Conservation (phyloP, 2,888 invertebrate genomes). For the Blastobasis lacticolella region DNA sequence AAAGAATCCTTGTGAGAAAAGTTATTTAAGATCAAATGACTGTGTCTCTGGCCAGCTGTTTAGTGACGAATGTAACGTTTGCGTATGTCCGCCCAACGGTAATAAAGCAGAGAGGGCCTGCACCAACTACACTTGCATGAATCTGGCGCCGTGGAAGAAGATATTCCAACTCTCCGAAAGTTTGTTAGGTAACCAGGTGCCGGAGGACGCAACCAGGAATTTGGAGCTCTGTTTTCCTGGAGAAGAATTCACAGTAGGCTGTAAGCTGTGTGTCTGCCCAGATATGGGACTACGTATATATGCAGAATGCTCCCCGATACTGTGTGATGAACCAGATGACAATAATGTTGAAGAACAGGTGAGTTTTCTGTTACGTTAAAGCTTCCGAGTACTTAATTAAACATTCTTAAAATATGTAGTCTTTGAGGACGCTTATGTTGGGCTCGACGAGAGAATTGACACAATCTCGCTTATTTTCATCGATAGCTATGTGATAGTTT, state of each 20-base stretch:
- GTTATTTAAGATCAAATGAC: constrained; percentile 37
- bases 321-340: constrained; percentile 26
- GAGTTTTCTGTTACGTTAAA: neutral
- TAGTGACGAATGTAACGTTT: constrained; percentile 57
- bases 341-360: constrained; percentile 4
- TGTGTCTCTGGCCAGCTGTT: constrained; percentile 53
- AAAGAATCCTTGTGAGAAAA: constrained; percentile 50
- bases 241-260: constrained; percentile 51
- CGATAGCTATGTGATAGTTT: too few species aligned
- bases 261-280: constrained; percentile 58
- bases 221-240: constrained; percentile 58
- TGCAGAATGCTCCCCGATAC: constrained; percentile 39
- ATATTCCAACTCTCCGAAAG: constrained; percentile 41
- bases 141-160: constrained; percentile 38
- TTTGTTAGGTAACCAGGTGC: constrained; percentile 27
- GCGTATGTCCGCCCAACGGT: constrained; percentile 57
- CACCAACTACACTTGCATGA: constrained; percentile 41
- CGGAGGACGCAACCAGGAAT: constrained; percentile 27
- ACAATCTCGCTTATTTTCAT: too few species aligned
- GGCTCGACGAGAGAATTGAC: too few species aligned
- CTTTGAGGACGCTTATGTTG: too few species aligned
- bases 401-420: too few species aligned
- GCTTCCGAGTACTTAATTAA: too few species aligned
- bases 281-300: constrained; percentile 53
- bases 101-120: constrained; percentile 45